Conservation (phyloP, 2,888 invertebrate genomes). For the Drosophila peninsularis region DNA sequence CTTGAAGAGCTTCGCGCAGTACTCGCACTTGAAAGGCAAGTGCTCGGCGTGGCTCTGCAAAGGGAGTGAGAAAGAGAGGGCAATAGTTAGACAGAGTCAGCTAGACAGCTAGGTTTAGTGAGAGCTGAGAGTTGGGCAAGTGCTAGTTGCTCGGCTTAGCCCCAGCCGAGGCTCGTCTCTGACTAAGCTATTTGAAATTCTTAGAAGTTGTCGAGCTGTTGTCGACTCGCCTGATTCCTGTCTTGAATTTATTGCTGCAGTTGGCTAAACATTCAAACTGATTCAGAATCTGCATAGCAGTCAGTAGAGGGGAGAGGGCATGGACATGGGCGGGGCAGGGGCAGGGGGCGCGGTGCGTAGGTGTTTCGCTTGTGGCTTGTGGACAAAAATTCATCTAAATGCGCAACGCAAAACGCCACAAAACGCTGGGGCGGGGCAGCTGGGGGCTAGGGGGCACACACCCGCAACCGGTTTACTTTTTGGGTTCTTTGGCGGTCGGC, state of each 20-base stretch:
- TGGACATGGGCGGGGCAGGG: neutral
- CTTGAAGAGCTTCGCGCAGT: conserved; percentile 96
- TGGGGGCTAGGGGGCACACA: neutral
- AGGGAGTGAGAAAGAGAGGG: neutral
- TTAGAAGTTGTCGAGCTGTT: conserved; percentile 60
- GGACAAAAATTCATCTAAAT: conserved; percentile 75
- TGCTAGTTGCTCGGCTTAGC: conserved; percentile 21
- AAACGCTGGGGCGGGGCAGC: neutral
- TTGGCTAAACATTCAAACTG: conserved; percentile 45
- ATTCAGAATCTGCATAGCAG: conserved; percentile 65
- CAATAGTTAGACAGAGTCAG: neutral
- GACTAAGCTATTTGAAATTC: conserved; percentile 75
- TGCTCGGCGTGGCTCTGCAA: conserved; percentile 92
- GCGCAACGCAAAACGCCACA: conserved; percentile 64
- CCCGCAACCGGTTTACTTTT: conserved; percentile 69
- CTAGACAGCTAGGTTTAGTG: neutral
- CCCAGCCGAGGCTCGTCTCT: conserved; percentile 9
- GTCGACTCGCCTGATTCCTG: conserved; percentile 50
- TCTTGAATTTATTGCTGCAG: conserved; percentile 72
- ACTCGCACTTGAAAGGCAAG: conserved; percentile 96
- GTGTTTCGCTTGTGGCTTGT: conserved; percentile 68
- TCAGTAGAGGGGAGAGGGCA: neutral
- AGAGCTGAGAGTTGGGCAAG: conserved; percentile 30
- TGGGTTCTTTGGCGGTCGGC: conserved; percentile 70
- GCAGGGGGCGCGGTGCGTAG: conserved; percentile 39